Evolutionary conservation across 1,140 invertebrate species (phyloP).

Genomic region (Popillia japonica): DNA sequence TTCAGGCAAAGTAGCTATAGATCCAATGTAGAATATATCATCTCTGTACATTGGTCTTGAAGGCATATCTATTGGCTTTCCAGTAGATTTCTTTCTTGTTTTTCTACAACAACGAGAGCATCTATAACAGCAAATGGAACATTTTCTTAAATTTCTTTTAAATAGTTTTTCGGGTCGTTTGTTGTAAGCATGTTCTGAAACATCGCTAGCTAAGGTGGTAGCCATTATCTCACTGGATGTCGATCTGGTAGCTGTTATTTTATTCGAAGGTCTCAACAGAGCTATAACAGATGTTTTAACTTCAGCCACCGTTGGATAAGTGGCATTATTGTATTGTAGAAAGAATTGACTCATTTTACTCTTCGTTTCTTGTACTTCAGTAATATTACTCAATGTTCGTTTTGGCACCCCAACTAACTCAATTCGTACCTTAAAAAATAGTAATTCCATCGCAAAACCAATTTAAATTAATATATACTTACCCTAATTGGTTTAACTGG

Average conservation of each 20-base stretch:
- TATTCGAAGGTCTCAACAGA: constrained; percentile 15
- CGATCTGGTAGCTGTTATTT: constrained; percentile 27
- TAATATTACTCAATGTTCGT: constrained; percentile 34
- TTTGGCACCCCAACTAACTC: constrained; percentile 23
- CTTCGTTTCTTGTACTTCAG: constrained; percentile 38
- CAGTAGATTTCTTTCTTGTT: not conserved
- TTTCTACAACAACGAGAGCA: constrained; percentile 10
- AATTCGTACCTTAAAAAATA: not conserved
- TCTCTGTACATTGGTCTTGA: constrained; percentile 82
- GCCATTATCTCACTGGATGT: constrained; percentile 37
- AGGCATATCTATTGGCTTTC: constrained; percentile 42
- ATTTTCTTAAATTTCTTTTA: not conserved
- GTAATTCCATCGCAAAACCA: not conserved
- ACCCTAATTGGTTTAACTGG: constrained; percentile 45
- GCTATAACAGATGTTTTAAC: constrained; percentile 37
- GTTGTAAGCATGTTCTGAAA: not conserved
- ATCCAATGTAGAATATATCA: constrained; percentile 88
- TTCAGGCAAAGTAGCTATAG: constrained; percentile 78
- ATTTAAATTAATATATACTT: not conserved
- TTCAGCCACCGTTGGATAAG: constrained; percentile 38
- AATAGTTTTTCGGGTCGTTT: not conserved
- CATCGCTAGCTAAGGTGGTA: constrained; percentile 9
- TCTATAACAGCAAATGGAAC: not conserved
- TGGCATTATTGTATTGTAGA: constrained; percentile 37
- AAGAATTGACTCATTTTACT: constrained; percentile 38